Conservation (phyloP, 1,140 invertebrate species). For the Elymnias hypermnestra region DNA sequence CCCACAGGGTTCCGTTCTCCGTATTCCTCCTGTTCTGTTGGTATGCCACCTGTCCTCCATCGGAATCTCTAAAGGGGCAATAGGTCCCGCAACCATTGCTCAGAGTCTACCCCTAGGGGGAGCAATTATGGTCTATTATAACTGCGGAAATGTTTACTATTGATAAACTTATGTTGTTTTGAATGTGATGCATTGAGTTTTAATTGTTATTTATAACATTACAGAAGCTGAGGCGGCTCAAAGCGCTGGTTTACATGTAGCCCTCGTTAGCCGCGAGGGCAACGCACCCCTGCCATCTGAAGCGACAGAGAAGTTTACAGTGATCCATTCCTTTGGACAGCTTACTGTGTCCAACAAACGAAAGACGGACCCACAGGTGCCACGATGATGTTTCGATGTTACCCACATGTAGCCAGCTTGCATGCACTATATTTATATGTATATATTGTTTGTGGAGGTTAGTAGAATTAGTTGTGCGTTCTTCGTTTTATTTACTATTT, state of each 20-base stretch:
- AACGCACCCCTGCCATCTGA: slow-evolving; percentile 82
- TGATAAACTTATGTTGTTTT: slow-evolving; percentile 5
- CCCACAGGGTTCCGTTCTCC: too few relatives aligned
- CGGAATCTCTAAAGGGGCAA: too few relatives aligned
- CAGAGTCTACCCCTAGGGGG: too few relatives aligned
- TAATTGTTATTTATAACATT: slow-evolving; percentile 8
- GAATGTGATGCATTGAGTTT: not conserved
- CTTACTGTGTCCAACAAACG: slow-evolving; percentile 60
- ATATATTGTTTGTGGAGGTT: slow-evolving; percentile 26
- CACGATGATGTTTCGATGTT: slow-evolving; percentile 14
- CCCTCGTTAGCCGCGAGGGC: slow-evolving; percentile 85
- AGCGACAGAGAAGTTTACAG: slow-evolving; percentile 77
- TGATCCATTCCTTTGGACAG: slow-evolving; percentile 50
- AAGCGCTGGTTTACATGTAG: slow-evolving; percentile 81
- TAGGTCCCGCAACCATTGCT: too few relatives aligned
- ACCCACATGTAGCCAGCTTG: slow-evolving; percentile 31
- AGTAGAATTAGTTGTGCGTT: slow-evolving; percentile 9
- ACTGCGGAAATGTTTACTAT: too few relatives aligned
- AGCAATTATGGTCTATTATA: too few relatives aligned
- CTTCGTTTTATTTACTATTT: not conserved
- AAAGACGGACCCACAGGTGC: slow-evolving; percentile 62
- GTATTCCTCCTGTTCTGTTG: too few relatives aligned
- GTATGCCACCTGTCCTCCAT: too few relatives aligned
- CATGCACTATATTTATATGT: slow-evolving; percentile 43
- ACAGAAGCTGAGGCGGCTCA: slow-evolving; percentile 89